phyloP scores from a whole-genome alignment of 2,113 vertebrate genomes.

The Macaca mulatta region DNA sequence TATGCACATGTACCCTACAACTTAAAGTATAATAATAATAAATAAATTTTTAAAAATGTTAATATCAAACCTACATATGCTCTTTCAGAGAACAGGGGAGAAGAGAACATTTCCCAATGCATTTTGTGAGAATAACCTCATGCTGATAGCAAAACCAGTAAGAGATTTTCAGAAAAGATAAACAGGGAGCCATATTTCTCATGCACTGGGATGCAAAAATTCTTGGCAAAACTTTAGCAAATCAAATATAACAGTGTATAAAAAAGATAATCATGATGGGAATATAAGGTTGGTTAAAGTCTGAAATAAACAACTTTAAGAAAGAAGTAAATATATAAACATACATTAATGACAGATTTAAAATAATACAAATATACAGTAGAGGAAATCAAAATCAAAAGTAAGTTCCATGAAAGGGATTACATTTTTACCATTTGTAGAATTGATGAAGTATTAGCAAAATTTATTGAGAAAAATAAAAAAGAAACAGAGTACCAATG shows the following conservation, averaged over 20 bases:
- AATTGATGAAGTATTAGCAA: background rate
- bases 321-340: background rate
- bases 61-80: background rate
- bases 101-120: background rate
- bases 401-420: background rate
- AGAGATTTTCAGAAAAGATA: background rate
- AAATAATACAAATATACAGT: background rate
- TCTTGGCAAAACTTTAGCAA: background rate
- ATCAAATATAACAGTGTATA: background rate
- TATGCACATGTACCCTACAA: too few species aligned
- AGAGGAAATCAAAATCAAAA: background rate
- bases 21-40: too few species aligned
- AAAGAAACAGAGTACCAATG: background rate
- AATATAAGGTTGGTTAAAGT: background rate
- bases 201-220: background rate
- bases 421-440: background rate
- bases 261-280: background rate
- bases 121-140: background rate
- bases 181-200: background rate
- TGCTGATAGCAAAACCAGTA: background rate
- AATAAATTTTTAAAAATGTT: background rate
- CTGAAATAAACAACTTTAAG: background rate
- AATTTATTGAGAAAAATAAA: background rate
- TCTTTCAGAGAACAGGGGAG: background rate
- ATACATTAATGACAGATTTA: background rate